Evolutionary conservation across 2,888 invertebrate genomes (phyloP), one percentile per base, ranked within the genome.

Genomic region (Dorcus hopei): DNA sequence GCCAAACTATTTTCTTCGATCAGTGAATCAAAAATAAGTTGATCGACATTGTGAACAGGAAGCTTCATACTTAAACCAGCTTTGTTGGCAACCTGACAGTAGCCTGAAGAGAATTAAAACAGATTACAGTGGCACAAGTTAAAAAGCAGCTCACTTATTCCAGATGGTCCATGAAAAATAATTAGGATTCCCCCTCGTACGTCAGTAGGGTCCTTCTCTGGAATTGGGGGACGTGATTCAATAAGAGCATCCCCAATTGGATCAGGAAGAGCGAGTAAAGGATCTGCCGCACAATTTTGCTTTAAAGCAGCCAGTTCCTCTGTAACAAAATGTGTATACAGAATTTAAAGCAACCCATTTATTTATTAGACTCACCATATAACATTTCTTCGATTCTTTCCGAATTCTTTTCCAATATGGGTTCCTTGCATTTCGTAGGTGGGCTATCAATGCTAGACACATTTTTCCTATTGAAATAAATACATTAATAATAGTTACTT

Each of bases 41-140:
- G 69, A 71, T 83, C 86, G 56, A 83, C 77, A 71, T 79, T 83
- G 60, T 81, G 67, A 4, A 80, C 79, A 1, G 83, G 82, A 57
- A 85, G 63, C 3, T 71, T 63, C 3, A 84, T 70, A 4, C 62
- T 67, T 69, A 78, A 81, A 3, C 82, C 83, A 11, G 71, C 65
- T 64, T 65, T 64, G 54, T 74, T 71, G 2, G 78, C 78, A 16
- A 71, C 70, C 62, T 69, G 67, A 38, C 69, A 54, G 61, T 68
- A 73, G 57, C 74, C 78, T 78, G 52, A 47, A 51, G 9, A 43
- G 19, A 38, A 33, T 33, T 7, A 47, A 48, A 39, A n/a, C 14
- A 9, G n/a, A 16, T 5, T 42, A 41, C 9, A 6, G 14, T 9
- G 19, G 23, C 52, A 6, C 11, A 1, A 41, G 19, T 19, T 48